These are phyloP conservation scores for Drosophila insularis DNA, from an alignment of 1,140 invertebrate species.

Conservation along the genomic window DNA sequence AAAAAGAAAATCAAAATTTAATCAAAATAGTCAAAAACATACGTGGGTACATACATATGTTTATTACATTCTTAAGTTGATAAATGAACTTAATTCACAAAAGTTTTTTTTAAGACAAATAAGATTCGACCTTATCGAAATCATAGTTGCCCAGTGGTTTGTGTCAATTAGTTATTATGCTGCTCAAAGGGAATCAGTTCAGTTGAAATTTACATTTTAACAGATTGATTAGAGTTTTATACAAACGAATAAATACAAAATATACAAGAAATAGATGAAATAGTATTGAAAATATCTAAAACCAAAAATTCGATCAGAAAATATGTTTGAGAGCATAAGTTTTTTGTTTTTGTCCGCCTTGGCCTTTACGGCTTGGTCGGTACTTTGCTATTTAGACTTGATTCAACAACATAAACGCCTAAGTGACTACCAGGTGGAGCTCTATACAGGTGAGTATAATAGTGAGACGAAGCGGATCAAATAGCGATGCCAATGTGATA, in stretches of 20 bases:
- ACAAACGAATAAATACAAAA: background rate
- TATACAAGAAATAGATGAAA: slow-evolving; percentile 21
- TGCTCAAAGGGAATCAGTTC: background rate
- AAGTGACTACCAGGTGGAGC: slow-evolving; percentile 38
- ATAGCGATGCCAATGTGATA: background rate
- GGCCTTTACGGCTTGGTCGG: slow-evolving; percentile 51
- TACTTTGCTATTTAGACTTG: slow-evolving; percentile 51
- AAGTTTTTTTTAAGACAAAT: too few species aligned
- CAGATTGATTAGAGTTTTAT: slow-evolving; percentile 3
- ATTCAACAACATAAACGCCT: slow-evolving; percentile 26
- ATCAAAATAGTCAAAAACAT: too few species aligned
- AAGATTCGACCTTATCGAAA: too few species aligned
- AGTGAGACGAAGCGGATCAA: background rate
- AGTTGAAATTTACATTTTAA: background rate
- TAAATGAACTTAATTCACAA: too few species aligned
- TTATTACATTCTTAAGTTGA: too few species aligned
- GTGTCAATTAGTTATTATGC: background rate
- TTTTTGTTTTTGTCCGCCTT: slow-evolving; percentile 50
- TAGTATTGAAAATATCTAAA: slow-evolving; percentile 16
- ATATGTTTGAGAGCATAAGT: slow-evolving; percentile 66
- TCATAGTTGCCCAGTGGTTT: background rate
- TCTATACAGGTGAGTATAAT: slow-evolving; percentile 48
- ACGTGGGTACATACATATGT: too few species aligned
- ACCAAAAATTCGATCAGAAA: slow-evolving; percentile 1
- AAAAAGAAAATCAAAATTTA: too few species aligned